Conservation (phyloP, 2,113 vertebrate species). For the Dasyurus viverrinus region DNA sequence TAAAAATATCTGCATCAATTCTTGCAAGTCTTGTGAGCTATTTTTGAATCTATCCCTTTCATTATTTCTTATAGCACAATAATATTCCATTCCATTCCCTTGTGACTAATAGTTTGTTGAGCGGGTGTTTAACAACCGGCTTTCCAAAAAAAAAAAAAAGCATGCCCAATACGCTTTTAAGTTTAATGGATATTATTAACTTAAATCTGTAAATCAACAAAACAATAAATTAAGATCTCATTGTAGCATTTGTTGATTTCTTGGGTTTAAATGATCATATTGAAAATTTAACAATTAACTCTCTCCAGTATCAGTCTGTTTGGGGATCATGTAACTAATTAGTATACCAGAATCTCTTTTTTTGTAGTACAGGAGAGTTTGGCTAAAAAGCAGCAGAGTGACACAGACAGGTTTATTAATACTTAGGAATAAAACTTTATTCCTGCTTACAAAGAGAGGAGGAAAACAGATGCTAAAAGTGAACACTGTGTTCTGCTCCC, state of each 20-base stretch:
- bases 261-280: background rate
- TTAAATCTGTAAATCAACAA: background rate
- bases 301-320: background rate
- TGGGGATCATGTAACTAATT: background rate
- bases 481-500: background rate
- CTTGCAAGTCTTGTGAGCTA: background rate
- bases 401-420: no score
- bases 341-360: background rate
- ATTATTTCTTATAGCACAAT: background rate
- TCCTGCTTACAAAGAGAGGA: background rate
- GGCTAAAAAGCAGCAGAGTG: background rate
- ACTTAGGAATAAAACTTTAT: no score
- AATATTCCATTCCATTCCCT: background rate
- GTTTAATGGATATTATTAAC: background rate
- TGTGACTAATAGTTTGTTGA: background rate
- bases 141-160: background rate
- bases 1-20: background rate
- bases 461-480: background rate
- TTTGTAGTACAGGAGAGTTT: background rate
- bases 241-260: background rate
- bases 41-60: background rate
- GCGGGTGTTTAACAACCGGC: background rate
- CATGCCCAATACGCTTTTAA: background rate
- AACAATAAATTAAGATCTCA: background rate
- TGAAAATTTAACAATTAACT: background rate